Base-by-base conservation (phyloP, 1,140 invertebrate genomes). In the Daktulosphaira vitifoliae region DNA sequence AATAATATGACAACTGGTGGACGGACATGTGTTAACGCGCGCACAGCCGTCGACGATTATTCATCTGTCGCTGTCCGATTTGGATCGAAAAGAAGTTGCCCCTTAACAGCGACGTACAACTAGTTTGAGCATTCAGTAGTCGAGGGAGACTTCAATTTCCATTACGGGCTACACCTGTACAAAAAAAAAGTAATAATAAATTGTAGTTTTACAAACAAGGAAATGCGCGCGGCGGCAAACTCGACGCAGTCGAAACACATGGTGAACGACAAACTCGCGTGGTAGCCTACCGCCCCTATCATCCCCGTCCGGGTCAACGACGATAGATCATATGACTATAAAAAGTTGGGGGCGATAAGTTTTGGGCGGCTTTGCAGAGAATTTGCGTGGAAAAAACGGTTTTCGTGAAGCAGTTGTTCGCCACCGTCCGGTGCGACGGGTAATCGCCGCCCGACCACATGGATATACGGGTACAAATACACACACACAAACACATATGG, bases 321-420 rank as follows among this genome's bases (percentile, higher is more conserved):
- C 6, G 5, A 11, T 6, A 22, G 25, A 8, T 3, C 3, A 22
- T n/a, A 9, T 18, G 18, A 33, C 13, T 33, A 1, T 16, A 16
- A 46, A 11, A 6, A 33, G 29, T 6, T 6, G 11, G 6, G 4
- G 16, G 56, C 25, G 9, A 22, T 6, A 62, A 62, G 25, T 48
- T 33, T 16, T 39, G 56, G 42, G 13, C 38, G 42, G 29, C 46
- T 22, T 15, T 42, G 56, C 42, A 1, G n/a, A 25, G 18, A 48
- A 48, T 62, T 46, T 23, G 42, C 56, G 39, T 16, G 56, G 42
- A 8, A 62, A 62, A 62, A 2, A n/a, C 18, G 42, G 5, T 62
- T 62, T 62, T 62, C 16, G 56, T 39, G 38, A 39, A 62, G 16
- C 56, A 62, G 56, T 62, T 62, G 56, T 62, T 62, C 56, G 46